Percentiles rank a stretch among this genome's conserved stretches.
These are phyloP conservation scores for Drosophila colorata DNA, from an alignment of 2,888 invertebrate genomes.

Conservation along the genomic window DNA sequence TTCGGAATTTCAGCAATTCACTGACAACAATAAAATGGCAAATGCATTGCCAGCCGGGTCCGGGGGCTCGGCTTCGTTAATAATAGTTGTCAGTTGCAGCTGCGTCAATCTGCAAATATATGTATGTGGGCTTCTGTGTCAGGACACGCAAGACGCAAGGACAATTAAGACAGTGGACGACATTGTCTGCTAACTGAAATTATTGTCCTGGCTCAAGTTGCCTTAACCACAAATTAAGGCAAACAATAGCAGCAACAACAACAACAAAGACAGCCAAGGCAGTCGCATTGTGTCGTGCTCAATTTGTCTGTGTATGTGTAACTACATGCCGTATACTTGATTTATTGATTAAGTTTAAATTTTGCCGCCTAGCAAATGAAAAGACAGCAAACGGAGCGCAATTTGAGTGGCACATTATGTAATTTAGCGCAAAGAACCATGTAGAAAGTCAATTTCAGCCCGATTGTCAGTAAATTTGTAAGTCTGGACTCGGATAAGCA, in stretches of 20 bases:
- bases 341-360: slow-evolving; percentile 77
- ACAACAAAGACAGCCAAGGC: slow-evolving; percentile 10
- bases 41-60: slow-evolving; percentile 35
- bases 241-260: slow-evolving; percentile 49
- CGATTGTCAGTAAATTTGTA: slow-evolving; percentile 3
- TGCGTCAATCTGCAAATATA: slow-evolving; percentile 37
- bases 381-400: slow-evolving; percentile 25
- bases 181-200: slow-evolving; percentile 27
- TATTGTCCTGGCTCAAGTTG: slow-evolving; percentile 42
- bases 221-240: slow-evolving; percentile 71
- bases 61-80: slow-evolving; percentile 32
- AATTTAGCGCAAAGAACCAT: slow-evolving; percentile 53
- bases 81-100: slow-evolving; percentile 72
- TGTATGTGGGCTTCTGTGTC: slow-evolving; percentile 14
- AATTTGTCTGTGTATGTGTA: background rate
- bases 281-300: slow-evolving; percentile 5
- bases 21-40: slow-evolving; percentile 55
- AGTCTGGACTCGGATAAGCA: slow-evolving; percentile 33
- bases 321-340: slow-evolving; percentile 57
- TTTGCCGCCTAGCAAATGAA: slow-evolving; percentile 32
- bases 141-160: slow-evolving; percentile 26
- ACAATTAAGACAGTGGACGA: slow-evolving; percentile 30
- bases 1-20: slow-evolving; percentile 44
- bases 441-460: slow-evolving; percentile 36
- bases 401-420: slow-evolving; percentile 57